Conservation (phyloP, 2,888 invertebrate species). For the Scaptomyza tumidula region DNA sequence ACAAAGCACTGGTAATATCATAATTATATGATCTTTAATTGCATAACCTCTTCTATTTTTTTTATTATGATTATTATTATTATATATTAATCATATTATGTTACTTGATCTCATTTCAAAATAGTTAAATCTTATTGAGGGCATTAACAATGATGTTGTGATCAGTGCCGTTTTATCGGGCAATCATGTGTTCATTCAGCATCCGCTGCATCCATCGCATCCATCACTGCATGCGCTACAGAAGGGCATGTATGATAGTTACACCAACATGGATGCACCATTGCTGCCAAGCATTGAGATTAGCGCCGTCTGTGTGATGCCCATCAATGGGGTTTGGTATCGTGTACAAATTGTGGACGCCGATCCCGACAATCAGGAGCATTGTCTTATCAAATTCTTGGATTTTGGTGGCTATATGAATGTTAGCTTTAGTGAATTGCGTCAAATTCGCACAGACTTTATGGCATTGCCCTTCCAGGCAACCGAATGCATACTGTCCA, state of each 20-base stretch:
- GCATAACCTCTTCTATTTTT: not conserved
- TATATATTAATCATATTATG: too few species aligned
- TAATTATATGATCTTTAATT: not conserved
- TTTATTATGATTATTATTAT: not conserved
- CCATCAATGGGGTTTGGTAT: slow-evolving; percentile 93
- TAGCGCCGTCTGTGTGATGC: slow-evolving; percentile 95
- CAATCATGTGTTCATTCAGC: slow-evolving; percentile 96
- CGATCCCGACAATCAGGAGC: slow-evolving; percentile 76
- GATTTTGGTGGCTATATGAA: slow-evolving; percentile 97
- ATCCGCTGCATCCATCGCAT: slow-evolving; percentile 97
- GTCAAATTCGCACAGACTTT: slow-evolving; percentile 97
- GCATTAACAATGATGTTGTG: slow-evolving; percentile 96
- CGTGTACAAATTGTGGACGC: slow-evolving; percentile 92
- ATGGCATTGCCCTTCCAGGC: slow-evolving; percentile 98
- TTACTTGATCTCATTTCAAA: not conserved
- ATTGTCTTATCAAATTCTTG: slow-evolving; percentile 93
- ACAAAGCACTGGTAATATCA: not conserved
- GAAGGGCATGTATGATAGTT: slow-evolving; percentile 92
- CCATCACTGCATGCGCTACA: slow-evolving; percentile 92
- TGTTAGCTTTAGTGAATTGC: slow-evolving; percentile 90
- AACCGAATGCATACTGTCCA: slow-evolving; percentile 96
- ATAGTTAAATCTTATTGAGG: slow-evolving; percentile 92
- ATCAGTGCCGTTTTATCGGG: slow-evolving; percentile 94
- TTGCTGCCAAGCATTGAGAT: slow-evolving; percentile 90
- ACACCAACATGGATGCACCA: slow-evolving; percentile 92